Percentiles rank a stretch among this genome's conserved stretches.
Conservation (phyloP, 2,797 vertebrate genomes). For the Melanotaenia pygmaea region DNA sequence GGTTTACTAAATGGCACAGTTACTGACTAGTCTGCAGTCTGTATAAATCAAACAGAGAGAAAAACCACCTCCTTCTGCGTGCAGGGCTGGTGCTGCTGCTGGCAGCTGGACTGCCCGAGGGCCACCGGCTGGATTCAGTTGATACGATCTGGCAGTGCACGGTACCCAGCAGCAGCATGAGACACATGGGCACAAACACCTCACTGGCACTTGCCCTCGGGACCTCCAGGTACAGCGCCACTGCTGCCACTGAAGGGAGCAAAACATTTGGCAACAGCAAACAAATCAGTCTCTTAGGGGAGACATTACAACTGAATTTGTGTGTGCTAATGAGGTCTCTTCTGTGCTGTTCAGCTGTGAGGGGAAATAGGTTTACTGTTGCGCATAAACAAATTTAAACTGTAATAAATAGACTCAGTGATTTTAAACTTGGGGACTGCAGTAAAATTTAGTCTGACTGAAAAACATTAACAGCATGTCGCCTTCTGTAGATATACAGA, state of each 20-base stretch:
- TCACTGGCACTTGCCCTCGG: slow-evolving; percentile 90
- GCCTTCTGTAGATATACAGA: not conserved
- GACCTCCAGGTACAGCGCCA: slow-evolving; percentile 87
- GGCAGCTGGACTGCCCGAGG: slow-evolving; percentile 75
- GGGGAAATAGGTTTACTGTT: slow-evolving; percentile 18
- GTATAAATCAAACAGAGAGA: slow-evolving; percentile 54
- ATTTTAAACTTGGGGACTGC: not conserved
- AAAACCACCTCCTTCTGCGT: slow-evolving; percentile 88
- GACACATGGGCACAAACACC: slow-evolving; percentile 91
- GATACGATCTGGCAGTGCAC: slow-evolving; percentile 99
- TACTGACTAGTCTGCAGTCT: slow-evolving; percentile 14
- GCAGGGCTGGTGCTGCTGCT: slow-evolving; percentile 82
- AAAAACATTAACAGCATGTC: not conserved
- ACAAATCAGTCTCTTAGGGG: slow-evolving; percentile 57
- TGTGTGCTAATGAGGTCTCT: slow-evolving; percentile 56
- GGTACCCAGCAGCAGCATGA: slow-evolving; percentile 97
- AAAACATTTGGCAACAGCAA: slow-evolving; percentile 63
- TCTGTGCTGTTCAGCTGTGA: slow-evolving; percentile 36
- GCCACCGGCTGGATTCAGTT: slow-evolving; percentile 87
- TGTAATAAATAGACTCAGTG: slow-evolving; percentile 15
- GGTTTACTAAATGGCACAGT: not conserved
- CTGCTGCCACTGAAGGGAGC: slow-evolving; percentile 84
- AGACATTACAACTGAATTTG: slow-evolving; percentile 57
- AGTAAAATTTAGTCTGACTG: not conserved
- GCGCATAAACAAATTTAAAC: slow-evolving; percentile 25